Conservation (phyloP, 2,113 vertebrate genomes). For the Onychostruthus taczanowskii region DNA sequence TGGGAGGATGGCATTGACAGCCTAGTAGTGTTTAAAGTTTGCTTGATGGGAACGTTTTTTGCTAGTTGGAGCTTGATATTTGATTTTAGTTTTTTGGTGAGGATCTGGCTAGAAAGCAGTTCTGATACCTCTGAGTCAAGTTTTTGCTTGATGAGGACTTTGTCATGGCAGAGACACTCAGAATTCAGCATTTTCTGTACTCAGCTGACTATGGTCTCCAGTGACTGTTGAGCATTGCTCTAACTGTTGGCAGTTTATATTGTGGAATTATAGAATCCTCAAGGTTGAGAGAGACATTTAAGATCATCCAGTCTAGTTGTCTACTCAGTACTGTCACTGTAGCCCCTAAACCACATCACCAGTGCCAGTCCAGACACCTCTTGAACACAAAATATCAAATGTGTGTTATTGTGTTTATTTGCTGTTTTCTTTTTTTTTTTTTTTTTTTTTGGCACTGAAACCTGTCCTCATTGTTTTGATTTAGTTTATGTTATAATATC, state of each 20-base stretch:
- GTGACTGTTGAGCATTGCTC: accelerated
- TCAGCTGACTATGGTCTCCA: not conserved
- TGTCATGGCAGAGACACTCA: not conserved
- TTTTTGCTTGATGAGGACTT: not conserved
- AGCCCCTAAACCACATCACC: not conserved
- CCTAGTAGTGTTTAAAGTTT: not conserved
- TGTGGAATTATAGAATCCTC: not conserved
- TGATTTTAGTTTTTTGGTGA: not conserved
- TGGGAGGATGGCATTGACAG: not conserved
- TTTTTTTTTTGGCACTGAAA: not conserved
- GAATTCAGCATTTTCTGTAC: not conserved
- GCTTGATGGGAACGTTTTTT: not conserved
- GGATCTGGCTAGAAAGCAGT: not conserved
- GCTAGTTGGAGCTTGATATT: not conserved
- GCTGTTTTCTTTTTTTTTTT: not conserved
- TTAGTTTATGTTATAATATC: constrained; percentile 91
- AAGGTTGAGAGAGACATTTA: not conserved
- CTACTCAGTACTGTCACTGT: not conserved
- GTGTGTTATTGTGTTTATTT: not conserved
- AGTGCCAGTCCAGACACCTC: not conserved
- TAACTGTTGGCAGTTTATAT: not conserved
- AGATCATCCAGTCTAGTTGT: not conserved
- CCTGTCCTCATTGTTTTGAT: not conserved
- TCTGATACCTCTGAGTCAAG: not conserved
- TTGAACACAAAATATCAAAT: not conserved